Evolutionary conservation across 2,113 vertebrate genomes (phyloP).

Genomic region (Mohoua ochrocephala): DNA sequence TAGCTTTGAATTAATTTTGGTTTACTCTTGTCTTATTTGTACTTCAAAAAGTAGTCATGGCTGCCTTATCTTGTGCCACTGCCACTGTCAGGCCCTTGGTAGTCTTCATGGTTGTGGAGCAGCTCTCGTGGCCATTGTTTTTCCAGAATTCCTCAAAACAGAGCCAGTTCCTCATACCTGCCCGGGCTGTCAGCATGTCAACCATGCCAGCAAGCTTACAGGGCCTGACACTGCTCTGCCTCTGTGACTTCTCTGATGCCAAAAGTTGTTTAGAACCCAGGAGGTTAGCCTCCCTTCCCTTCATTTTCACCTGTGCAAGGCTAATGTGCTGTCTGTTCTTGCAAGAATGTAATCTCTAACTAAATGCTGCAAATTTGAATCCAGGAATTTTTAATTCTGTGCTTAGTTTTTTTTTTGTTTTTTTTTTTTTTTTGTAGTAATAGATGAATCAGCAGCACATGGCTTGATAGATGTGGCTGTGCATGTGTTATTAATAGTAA

Average conservation of each 20-base stretch:
- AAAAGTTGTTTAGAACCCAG: not conserved
- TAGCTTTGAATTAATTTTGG: not conserved
- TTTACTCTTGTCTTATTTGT: not conserved
- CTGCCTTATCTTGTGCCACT: not conserved
- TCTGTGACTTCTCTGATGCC: not conserved
- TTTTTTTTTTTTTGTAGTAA: not conserved
- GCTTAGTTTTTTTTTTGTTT: not conserved
- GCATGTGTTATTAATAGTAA: constrained; percentile 5
- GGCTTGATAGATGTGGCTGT: not conserved
- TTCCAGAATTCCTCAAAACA: not conserved
- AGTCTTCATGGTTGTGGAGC: not conserved
- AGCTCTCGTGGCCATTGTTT: not conserved
- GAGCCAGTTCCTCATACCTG: not conserved
- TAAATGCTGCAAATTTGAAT: not conserved
- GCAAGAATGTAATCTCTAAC: not conserved
- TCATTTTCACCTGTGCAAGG: not conserved
- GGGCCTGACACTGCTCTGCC: not conserved
- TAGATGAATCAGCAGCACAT: not conserved
- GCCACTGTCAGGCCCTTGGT: not conserved
- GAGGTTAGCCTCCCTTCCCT: not conserved
- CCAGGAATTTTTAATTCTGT: not conserved
- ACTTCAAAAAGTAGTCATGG: not conserved
- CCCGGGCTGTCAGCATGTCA: not conserved
- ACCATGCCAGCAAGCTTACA: not conserved
- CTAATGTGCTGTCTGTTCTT: not conserved